Base-by-base conservation (phyloP, 2,888 invertebrate genomes). In the Polylopha cassiicola region DNA sequence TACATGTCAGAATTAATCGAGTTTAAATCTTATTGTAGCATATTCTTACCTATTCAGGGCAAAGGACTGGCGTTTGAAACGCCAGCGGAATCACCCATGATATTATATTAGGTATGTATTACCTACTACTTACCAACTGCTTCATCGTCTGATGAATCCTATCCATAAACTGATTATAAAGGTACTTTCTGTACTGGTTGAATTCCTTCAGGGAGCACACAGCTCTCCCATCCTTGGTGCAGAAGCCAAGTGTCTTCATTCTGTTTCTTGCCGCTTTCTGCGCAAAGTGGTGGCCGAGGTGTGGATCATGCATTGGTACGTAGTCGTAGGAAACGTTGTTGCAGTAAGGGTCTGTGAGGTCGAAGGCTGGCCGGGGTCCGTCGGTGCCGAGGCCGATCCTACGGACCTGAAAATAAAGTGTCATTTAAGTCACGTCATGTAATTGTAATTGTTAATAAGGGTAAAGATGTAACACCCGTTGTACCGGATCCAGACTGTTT, bases 131-230 rank as follows among this genome's bases (percentile, higher is more conserved):
- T 46, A 85, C 85, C 68, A 80, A 36, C 29, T 64, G 65, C 31
- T 55, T 67, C 55, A 85, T 79, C 46, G 73, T 77, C 62, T 68
- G 64, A 39, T 87, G 80, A 39, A 89, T 84, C 36, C 80, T 71
- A 38, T 87, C 87, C 65, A 88, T 78, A 46, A 87, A 87, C 9
- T 81, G 79, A 43, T 87, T 86, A 48, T 88, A 87, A 34, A 90
- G 61, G 48, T 88, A 88, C 47, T 87, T 86, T 37, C 90, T 85
- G 69, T 89, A 89, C 46, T 87, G 84, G 57, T 90, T 91, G 59
- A 90, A 90, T 51, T 90, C 89, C 45, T 87, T 87, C 9, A 90
- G 61, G 1, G 88, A 86, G 58, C 91, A 91, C 1, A 90, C 86
- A 0, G 90, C 89, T 34, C 89, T 78, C 1, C 88, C 88, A 11